phyloP scores from a whole-genome alignment of 2,797 vertebrate genomes.

The Tympanoctomys barrerae region DNA sequence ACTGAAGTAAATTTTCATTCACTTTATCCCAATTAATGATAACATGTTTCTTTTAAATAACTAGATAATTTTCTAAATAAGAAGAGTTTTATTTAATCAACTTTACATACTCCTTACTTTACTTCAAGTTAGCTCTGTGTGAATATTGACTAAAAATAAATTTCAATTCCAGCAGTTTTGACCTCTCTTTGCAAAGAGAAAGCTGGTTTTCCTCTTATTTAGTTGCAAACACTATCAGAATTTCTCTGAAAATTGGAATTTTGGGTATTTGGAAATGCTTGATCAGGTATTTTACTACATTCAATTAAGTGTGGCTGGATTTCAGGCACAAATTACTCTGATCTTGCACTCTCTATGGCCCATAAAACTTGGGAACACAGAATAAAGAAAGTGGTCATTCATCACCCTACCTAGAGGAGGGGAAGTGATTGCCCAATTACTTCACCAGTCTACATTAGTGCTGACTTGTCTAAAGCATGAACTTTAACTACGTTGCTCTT shows the following conservation, averaged over 20 bases:
- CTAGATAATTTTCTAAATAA: slow-evolving; percentile 36
- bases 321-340: slow-evolving; percentile 62
- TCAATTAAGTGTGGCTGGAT: slow-evolving; percentile 35
- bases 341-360: slow-evolving; percentile 71
- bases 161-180: neutral
- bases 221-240: slow-evolving; percentile 70
- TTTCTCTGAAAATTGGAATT: slow-evolving; percentile 61
- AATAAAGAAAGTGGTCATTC: slow-evolving; percentile 73
- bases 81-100: slow-evolving; percentile 9
- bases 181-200: slow-evolving; percentile 42
- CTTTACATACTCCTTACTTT: slow-evolving; percentile 5
- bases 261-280: slow-evolving; percentile 67
- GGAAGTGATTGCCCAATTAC: slow-evolving; percentile 49
- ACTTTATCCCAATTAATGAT: slow-evolving; percentile 15
- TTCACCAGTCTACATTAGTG: slow-evolving; percentile 30
- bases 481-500: slow-evolving; percentile 68
- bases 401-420: slow-evolving; percentile 70
- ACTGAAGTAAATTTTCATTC: neutral
- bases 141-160: slow-evolving; percentile 55
- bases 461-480: slow-evolving; percentile 56
- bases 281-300: slow-evolving; percentile 52
- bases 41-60: slow-evolving; percentile 48
- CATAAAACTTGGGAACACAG: slow-evolving; percentile 73
- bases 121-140: slow-evolving; percentile 11
- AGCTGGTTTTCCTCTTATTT: slow-evolving; percentile 26